Conservation (phyloP, 1,140 invertebrate genomes). For the Lucilia cuprina region DNA sequence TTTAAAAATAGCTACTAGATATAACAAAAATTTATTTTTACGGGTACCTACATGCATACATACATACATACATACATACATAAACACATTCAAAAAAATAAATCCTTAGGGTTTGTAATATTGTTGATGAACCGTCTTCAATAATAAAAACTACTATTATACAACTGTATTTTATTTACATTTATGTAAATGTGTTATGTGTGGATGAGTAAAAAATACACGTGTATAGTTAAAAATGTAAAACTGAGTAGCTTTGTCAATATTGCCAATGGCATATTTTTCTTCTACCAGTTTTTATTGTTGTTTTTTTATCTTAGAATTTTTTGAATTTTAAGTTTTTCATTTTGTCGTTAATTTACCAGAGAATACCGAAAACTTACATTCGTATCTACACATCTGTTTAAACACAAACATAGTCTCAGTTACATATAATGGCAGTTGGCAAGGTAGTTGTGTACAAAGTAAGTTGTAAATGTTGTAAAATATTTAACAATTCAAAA, state of each 20-base stretch:
- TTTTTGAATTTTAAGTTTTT: conserved; percentile 10
- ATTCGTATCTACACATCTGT: not conserved
- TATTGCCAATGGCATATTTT: not conserved
- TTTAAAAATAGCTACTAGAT: no score
- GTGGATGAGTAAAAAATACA: no score
- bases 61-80: no score
- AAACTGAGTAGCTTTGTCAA: conserved; percentile 8
- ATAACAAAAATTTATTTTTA: no score
- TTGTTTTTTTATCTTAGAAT: not conserved
- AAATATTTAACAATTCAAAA: conserved; percentile 27
- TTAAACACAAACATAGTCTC: not conserved
- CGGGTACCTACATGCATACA: no score
- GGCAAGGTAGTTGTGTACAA: not conserved
- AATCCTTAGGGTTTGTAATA: no score
- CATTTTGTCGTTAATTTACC: not conserved
- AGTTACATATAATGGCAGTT: not conserved
- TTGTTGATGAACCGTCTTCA: no score
- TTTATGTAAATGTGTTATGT: no score
- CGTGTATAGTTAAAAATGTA: not conserved
- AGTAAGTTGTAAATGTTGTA: conserved; percentile 13
- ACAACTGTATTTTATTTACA: no score
- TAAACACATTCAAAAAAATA: no score
- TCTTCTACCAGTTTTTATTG: not conserved
- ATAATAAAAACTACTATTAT: no score
- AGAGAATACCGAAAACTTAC: not conserved